Evolutionary conservation across 2,113 vertebrate species (phyloP).

Genomic region (Neodon shergylaensis): DNA sequence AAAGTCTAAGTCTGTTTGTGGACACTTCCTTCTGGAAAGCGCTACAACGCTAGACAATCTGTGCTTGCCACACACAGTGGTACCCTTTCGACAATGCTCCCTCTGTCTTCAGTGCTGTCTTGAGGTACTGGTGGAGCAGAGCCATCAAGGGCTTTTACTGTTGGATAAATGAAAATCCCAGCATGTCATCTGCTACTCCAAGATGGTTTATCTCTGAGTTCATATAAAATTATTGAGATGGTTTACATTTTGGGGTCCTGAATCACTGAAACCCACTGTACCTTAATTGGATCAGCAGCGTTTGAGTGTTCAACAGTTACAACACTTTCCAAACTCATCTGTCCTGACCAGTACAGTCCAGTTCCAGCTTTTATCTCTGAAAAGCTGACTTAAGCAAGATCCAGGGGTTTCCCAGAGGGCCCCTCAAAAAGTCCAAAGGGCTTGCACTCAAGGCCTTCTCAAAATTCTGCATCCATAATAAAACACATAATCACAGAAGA

Average conservation of each 20-base stretch:
- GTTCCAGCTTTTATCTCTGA: not conserved
- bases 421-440: slow-evolving; percentile 1
- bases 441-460: not conserved
- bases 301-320: rapidly evolving
- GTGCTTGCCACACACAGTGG: not conserved
- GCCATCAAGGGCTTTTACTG: not conserved
- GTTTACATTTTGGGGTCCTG: not conserved
- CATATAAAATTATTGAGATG: not conserved
- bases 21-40: not conserved
- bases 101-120: not conserved
- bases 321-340: not conserved
- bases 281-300: not conserved
- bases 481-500: not conserved
- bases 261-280: not conserved
- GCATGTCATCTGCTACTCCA: not conserved
- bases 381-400: not conserved
- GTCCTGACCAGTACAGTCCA: not conserved
- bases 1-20: not conserved
- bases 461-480: not conserved
- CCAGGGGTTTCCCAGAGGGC: not conserved
- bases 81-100: not conserved
- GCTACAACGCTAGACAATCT: not conserved
- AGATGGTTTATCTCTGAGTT: not conserved
- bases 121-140: not conserved
- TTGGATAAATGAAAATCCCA: not conserved